Base-by-base conservation (phyloP, 2,113 vertebrate species). In the Furnarius figulus region DNA sequence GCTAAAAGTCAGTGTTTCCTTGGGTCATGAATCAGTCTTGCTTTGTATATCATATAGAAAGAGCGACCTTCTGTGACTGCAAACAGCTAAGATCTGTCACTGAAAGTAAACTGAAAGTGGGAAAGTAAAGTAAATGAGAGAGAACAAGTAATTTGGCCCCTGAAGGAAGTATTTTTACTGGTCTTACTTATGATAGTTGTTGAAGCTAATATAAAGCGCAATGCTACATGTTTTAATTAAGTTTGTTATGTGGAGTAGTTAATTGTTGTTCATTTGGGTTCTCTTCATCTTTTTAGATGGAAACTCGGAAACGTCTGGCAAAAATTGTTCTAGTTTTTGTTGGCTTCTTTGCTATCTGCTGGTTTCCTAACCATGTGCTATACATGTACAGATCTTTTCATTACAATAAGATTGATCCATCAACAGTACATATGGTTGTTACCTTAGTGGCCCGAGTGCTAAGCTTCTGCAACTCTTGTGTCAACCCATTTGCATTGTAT, bases 321-420 rank as follows among this genome's bases (percentile, higher is more conserved):
- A 99, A 99, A 98, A 99, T 99, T n/a, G 99, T 99, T 70, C 94
- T 99, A 58, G 99, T 99, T 58, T 99, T 99, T 19, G 99, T 99
- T 92, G 98, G 98, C 42, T 98, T 99, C 84, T 99, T 99, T 67
- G 98, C 98, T 18, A 87, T 99, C 59, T 99, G 99, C 91, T 99
- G 99, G 99, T 98, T 99, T 95, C 99, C 99, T 75, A 99, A 99
- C 90, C 99, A 99, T 7, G 96, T 99, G 31, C 98, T 99, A 15
- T 99, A 99, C 97, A 97, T 99, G 98, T 99, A 99, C 92, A 98
- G 99, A 61, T 99, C 99, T 92, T 99, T 99, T 96, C 98, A 99
- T 92, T 99, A 99, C 93, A 98, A 95, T 22, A 96, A 98, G 96
- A 98, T 98, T 31, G 99, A 99, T 77, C 96, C 98, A 25, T 99